Percentiles rank a stretch among this genome's conserved stretches.
Conservation (phyloP, 2,797 vertebrate genomes). For the Tamandua tetradactyla region DNA sequence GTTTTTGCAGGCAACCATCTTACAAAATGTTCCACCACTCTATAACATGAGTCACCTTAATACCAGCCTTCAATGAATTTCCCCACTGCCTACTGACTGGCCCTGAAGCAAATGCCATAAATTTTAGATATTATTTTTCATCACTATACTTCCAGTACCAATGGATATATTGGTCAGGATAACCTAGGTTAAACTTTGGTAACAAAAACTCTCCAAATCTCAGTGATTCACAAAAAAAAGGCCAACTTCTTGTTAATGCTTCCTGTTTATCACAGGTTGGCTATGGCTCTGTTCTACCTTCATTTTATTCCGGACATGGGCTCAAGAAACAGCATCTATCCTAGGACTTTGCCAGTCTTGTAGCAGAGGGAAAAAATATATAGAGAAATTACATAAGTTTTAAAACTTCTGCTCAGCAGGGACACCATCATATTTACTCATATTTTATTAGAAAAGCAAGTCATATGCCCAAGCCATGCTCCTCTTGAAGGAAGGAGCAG, state of each 20-base stretch:
- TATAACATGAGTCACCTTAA: background rate
- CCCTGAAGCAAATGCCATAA: background rate
- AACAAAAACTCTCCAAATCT: background rate
- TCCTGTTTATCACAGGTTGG: background rate
- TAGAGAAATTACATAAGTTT: background rate
- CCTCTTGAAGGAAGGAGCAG: background rate
- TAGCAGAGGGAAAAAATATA: background rate
- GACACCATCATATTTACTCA: background rate
- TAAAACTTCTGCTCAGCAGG: background rate
- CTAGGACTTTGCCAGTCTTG: background rate
- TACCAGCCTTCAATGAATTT: background rate
- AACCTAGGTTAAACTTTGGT: background rate
- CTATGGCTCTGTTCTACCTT: background rate
- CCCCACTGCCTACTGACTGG: background rate
- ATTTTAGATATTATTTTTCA: background rate
- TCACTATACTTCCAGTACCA: background rate
- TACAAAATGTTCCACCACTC: background rate
- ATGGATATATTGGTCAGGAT: background rate
- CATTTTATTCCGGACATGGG: background rate
- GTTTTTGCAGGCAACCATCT: background rate
- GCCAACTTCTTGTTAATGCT: background rate
- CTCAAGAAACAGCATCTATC: background rate
- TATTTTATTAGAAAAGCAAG: background rate
- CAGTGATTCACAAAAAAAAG: background rate
- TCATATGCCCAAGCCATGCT: background rate